Conservation (phyloP, 2,888 invertebrate species). For the Lacanobia wlatinum region DNA sequence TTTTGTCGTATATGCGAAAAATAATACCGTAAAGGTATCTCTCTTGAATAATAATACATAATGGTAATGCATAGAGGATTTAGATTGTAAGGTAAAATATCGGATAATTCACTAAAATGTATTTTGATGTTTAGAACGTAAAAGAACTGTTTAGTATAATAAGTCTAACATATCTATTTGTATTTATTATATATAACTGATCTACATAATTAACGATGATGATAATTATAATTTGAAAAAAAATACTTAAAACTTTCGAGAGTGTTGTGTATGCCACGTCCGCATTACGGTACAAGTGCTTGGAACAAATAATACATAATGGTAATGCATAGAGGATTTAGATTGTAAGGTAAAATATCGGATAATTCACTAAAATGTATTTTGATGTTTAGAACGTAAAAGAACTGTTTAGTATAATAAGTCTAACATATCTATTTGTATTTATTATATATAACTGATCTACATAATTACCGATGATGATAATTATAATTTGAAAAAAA, state of each 20-base stretch:
- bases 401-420: constrained; percentile 21
- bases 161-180: constrained; percentile 13
- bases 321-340: constrained; percentile 6
- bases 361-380: neutral
- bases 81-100: neutral
- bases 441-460: neutral
- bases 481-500: neutral
- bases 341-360: neutral
- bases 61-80: constrained; percentile 2
- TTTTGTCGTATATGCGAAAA: too few species aligned
- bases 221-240: too few species aligned
- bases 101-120: neutral
- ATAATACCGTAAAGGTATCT: too few species aligned
- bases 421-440: constrained; percentile 8
- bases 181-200: neutral
- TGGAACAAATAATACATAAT: neutral
- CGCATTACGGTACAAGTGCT: neutral
- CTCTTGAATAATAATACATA: neutral
- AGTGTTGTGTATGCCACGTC: neutral
- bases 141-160: constrained; percentile 16
- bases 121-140: constrained; percentile 12
- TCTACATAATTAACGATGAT: neutral
- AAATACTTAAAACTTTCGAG: neutral
- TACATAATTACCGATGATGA: neutral
- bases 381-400: constrained; percentile 12